A percentile compares a stretch with the other conserved stretches of the same genome.
Evolutionary conservation across 2,797 vertebrate genomes (phyloP).

Genomic region (Esox masquinongy): DNA sequence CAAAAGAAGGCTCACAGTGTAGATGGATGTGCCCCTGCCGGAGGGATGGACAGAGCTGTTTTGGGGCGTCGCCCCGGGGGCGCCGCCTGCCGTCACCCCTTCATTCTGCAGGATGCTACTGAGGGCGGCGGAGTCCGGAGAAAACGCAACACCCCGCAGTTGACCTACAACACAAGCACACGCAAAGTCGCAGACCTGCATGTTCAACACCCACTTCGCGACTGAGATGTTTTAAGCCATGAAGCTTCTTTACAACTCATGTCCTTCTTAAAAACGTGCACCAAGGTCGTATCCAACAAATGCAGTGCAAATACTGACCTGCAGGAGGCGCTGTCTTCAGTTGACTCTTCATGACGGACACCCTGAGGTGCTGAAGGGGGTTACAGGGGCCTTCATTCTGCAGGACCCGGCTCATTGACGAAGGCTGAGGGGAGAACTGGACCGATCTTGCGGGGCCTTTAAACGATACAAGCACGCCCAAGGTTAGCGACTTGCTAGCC

Average conservation of each 20-base stretch:
- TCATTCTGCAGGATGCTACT: conserved; percentile 68
- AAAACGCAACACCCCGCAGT: conserved; percentile 52
- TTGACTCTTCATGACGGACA: conserved; percentile 63
- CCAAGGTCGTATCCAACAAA: background rate
- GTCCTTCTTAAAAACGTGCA: too few species aligned
- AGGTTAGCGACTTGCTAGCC: background rate
- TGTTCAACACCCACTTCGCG: background rate
- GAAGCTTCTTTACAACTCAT: background rate
- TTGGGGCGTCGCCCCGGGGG: conserved; percentile 41
- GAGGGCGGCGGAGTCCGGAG: conserved; percentile 61
- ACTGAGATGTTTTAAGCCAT: background rate
- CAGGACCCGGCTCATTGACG: conserved; percentile 67
- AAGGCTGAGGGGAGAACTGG: conserved; percentile 62
- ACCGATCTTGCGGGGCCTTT: conserved; percentile 40
- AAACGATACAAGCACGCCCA: background rate
- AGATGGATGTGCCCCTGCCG: conserved; percentile 68
- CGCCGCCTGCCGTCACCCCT: conserved; percentile 49
- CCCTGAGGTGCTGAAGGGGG: conserved; percentile 71
- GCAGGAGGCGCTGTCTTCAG: conserved; percentile 32
- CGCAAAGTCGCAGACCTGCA: background rate
- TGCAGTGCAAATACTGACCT: conserved; percentile 34
- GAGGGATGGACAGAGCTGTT: conserved; percentile 48
- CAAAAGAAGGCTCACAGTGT: conserved; percentile 54
- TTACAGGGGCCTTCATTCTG: conserved; percentile 55
- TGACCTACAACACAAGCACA: conserved; percentile 24